Percentiles rank a stretch among this genome's conserved stretches.
Conservation (phyloP, 1,140 invertebrate genomes). For the Drosophila kepulauana region DNA sequence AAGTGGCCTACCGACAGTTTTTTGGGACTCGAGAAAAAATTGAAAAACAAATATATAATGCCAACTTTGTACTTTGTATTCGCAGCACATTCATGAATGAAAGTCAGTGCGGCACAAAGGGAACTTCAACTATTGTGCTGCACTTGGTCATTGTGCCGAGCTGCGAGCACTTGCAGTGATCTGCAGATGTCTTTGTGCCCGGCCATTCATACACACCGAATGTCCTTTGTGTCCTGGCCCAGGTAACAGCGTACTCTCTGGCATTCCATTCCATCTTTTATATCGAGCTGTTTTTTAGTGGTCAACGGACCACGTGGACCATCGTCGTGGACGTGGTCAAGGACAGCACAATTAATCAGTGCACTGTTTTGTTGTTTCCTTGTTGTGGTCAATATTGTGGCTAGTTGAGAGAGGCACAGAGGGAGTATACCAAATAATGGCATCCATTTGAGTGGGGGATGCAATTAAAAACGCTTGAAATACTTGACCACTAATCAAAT, state of each 20-base stretch:
- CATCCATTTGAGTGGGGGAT: constrained; percentile 9
- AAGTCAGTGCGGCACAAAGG: constrained; percentile 72
- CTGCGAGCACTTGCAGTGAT: constrained; percentile 78
- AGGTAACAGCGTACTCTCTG: constrained; percentile 31
- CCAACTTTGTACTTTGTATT: constrained; percentile 50
- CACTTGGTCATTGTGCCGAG: constrained; percentile 14
- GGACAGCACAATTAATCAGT: constrained; percentile 67
- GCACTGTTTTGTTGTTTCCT: constrained; percentile 31
- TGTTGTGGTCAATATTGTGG: constrained; percentile 80
- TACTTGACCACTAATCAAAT: constrained; percentile 74
- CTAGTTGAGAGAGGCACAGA: constrained; percentile 47
- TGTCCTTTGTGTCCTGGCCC: constrained; percentile 45
- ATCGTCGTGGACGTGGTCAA: constrained; percentile 42
- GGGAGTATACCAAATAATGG: constrained; percentile 16
- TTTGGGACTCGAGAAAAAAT: constrained; percentile 14
- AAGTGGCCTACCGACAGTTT: constrained; percentile 59
- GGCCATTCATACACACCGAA: constrained; percentile 24
- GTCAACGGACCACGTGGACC: not conserved
- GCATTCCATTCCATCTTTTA: constrained; percentile 27
- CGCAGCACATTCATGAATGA: constrained; percentile 64
- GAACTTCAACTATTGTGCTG: constrained; percentile 23
- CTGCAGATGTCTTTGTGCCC: constrained; percentile 63
- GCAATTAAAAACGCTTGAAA: constrained; percentile 35
- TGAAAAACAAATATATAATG: constrained; percentile 46
- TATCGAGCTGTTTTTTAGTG: constrained; percentile 49